Evolutionary conservation across 2,113 vertebrate species (phyloP).

Genomic region (Cyanoramphus novaezelandiae): DNA sequence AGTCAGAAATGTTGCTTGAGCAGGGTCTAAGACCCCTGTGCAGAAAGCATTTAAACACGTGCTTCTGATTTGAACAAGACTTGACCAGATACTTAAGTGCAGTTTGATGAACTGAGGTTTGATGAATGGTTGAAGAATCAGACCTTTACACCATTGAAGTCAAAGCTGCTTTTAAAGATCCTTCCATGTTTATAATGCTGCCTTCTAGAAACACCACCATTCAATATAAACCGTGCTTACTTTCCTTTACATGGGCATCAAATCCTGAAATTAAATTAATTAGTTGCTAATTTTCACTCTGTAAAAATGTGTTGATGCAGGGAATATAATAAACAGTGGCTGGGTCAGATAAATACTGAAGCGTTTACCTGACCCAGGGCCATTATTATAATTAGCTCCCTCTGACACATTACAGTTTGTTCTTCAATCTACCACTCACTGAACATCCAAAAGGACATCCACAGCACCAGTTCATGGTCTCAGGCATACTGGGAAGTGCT

Average conservation of each 20-base stretch:
- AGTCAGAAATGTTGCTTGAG: neutral
- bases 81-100: slow-evolving; percentile 17
- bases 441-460: neutral
- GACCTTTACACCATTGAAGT: slow-evolving; percentile 4
- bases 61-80: slow-evolving; percentile 28
- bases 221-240: neutral
- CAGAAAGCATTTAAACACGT: slow-evolving; percentile 24
- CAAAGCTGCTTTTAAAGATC: neutral
- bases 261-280: slow-evolving; percentile 62
- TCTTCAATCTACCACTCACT: neutral
- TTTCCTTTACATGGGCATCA: slow-evolving; percentile 10
- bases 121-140: slow-evolving; percentile 7
- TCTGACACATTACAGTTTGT: neutral
- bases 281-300: slow-evolving; percentile 52
- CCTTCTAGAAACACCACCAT: neutral
- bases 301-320: slow-evolving; percentile 47
- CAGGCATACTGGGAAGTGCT: neutral
- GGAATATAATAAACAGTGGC: slow-evolving; percentile 8
- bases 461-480: neutral
- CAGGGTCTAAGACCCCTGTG: neutral
- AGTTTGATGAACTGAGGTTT: slow-evolving; percentile 16
- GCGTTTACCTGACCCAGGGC: slow-evolving; percentile 24
- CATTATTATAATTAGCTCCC: slow-evolving; percentile 45
- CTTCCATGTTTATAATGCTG: neutral
- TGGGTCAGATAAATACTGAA: slow-evolving; percentile 48